These are phyloP conservation scores for Bubo blakistoni DNA, from an alignment of 2,113 vertebrate genomes.

Conservation along the genomic window DNA sequence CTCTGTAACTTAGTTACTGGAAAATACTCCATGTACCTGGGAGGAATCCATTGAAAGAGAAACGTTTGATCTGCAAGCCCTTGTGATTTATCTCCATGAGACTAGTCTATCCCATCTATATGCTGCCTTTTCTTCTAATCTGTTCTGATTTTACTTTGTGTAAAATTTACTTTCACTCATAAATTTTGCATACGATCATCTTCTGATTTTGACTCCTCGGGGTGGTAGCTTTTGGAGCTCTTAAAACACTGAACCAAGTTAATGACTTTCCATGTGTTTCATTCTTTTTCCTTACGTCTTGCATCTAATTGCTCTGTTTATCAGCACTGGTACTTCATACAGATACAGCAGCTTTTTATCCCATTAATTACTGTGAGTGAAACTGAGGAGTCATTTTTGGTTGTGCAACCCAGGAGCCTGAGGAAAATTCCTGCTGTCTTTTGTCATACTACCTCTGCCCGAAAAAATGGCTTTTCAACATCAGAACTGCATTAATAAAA, in stretches of 20 bases:
- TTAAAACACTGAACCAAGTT: rapidly evolving
- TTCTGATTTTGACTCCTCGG: neutral
- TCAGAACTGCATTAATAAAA: conserved; percentile 55
- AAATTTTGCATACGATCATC: neutral
- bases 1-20: neutral
- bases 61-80: neutral
- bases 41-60: neutral
- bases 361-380: neutral
- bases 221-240: neutral
- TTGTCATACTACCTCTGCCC: conserved; percentile 10
- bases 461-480: conserved; percentile 30
- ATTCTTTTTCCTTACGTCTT: neutral
- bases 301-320: neutral
- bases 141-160: neutral
- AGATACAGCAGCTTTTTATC: neutral
- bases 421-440: conserved; percentile 10
- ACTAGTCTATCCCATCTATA: neutral
- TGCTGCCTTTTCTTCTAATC: neutral
- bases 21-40: neutral
- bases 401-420: neutral
- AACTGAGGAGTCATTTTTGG: neutral
- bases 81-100: neutral
- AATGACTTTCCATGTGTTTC: neutral
- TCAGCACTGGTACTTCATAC: neutral
- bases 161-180: neutral